Evolutionary conservation across 2,797 vertebrate species (phyloP).

Genomic region (Acrocephalus scirpaceus): DNA sequence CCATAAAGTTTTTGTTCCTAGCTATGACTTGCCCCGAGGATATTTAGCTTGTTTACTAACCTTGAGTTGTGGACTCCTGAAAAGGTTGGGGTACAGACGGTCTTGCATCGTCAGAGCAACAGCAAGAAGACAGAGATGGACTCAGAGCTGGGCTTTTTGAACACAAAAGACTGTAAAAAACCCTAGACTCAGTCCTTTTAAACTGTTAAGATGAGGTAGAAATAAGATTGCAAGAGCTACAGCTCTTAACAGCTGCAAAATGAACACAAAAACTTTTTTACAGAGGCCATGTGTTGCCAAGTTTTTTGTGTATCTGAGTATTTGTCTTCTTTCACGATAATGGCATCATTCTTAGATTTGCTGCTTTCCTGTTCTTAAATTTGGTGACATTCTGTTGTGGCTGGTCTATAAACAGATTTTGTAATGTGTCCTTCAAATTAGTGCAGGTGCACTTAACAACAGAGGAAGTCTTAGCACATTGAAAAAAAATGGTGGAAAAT

Average conservation of each 20-base stretch:
- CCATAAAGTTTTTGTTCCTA: neutral
- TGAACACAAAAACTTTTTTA: neutral
- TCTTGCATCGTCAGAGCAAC: neutral
- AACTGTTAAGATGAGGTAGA: neutral
- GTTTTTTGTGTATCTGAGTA: neutral
- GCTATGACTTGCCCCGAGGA: neutral
- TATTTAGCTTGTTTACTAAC: neutral
- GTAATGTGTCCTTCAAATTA: neutral
- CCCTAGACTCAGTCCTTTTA: neutral
- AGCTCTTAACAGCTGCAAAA: neutral
- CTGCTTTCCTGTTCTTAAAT: neutral
- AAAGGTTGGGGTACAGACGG: neutral
- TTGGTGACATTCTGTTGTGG: neutral
- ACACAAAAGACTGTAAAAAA: neutral
- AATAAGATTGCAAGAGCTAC: neutral
- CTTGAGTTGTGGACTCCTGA: neutral
- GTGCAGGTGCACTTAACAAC: neutral
- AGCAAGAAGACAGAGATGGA: neutral
- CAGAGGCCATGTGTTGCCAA: neutral
- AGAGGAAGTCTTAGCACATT: neutral
- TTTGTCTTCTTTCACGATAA: neutral
- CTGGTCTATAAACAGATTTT: neutral
- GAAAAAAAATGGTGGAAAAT: neutral
- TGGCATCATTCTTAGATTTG: neutral
- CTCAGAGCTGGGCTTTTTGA: neutral